Evolutionary conservation across 2,113 vertebrate species (phyloP), one percentile per base, ranked within the genome.

Genomic region (Dendropsophus ebraccatus): DNA sequence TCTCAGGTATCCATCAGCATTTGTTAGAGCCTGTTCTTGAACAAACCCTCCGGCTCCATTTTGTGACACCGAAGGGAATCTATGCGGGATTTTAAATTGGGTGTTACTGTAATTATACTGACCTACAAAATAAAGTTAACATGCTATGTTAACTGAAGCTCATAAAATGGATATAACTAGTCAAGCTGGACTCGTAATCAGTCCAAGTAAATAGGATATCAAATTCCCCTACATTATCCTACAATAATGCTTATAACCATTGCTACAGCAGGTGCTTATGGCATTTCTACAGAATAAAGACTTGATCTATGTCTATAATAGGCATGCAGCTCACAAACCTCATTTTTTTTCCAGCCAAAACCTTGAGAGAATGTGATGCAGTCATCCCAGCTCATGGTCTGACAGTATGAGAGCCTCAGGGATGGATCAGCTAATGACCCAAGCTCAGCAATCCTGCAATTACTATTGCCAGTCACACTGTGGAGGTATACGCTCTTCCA

Each of bases 391-490:
- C 30, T 69, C 65, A 69, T 69, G 30, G 23, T 25, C 41, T 74
- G 49, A 47, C 45, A 49, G 49, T 69, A 49, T 74, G 72, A 47
- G 72, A 74, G n/a, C 37, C 72, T 47, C 21, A 6, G 41, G 70
- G 72, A 74, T 35, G 45, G 23, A 74, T 21, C 23, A 49, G 72
- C 45, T 74, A 74, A 74, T 74, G 72, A 74, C 72, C 72, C 72
- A 74, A 74, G 41, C 41, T 47, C 23, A 8, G 4, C n/a, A n/a
- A 74, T 25, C 72, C 72, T 47, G 41, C 21, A 74, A 41, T 74
- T 47, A 49, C 11, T 74, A 23, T 74, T 49, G 17, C 72, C 72
- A 74, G 41, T 47, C 37, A 74, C 72, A 74, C 37, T 47, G n/a
- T 74, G 41, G 45, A 74, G n/a, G 45, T 49, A 47, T 25, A 74